Percentiles rank a stretch among this genome's conserved stretches.
Evolutionary conservation across 2,797 vertebrate genomes (phyloP).

Genomic region (Meda fulgida): DNA sequence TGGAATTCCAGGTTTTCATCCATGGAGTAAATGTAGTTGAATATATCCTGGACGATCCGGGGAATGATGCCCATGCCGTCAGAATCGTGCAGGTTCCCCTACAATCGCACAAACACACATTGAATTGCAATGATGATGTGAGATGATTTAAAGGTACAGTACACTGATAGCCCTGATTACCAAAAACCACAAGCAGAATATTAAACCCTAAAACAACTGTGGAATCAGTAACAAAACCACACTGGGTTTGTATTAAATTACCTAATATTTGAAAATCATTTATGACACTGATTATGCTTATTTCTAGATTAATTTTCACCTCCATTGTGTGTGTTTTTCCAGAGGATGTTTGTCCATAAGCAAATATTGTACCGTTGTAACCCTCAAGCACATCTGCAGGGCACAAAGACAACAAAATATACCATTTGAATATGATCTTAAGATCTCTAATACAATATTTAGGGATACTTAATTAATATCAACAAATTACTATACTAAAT

Average conservation of each 20-base stretch:
- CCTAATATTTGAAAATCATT: background rate
- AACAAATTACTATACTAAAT: background rate
- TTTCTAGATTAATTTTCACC: conserved; percentile 74
- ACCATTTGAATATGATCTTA: background rate
- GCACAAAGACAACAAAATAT: background rate
- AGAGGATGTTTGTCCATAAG: conserved; percentile 96
- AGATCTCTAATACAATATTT: background rate
- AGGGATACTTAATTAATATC: background rate
- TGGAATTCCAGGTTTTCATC: conserved; percentile 99
- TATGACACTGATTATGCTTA: background rate
- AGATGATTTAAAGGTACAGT: background rate
- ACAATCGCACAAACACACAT: conserved; percentile 49
- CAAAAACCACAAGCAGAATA: background rate
- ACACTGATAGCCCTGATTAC: background rate
- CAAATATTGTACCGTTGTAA: conserved; percentile 99
- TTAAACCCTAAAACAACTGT: background rate
- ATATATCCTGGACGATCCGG: conserved; percentile 96
- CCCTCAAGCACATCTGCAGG: conserved; percentile 93
- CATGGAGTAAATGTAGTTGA: conserved; percentile 99
- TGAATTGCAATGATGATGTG: background rate
- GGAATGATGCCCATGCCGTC: conserved; percentile 98
- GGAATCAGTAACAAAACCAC: background rate
- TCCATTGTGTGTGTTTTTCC: conserved; percentile 99
- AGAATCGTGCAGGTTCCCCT: conserved; percentile 93
- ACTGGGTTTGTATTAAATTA: background rate